These are phyloP conservation scores for Serinus canaria DNA, from an alignment of 2,113 vertebrate genomes.

Conservation along the genomic window DNA sequence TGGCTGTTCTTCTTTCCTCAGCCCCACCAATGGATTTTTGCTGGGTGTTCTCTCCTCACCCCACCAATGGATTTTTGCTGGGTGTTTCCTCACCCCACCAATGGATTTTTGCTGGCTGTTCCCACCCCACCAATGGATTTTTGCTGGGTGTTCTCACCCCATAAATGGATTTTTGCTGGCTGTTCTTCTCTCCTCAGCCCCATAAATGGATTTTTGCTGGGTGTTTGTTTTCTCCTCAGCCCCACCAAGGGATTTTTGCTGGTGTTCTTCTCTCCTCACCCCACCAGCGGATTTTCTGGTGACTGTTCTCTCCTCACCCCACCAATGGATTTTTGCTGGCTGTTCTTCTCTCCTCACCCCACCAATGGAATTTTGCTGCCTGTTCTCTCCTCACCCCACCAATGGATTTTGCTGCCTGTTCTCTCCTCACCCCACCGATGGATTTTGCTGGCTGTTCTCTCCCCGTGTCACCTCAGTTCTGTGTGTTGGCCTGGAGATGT, in stretches of 20 bases:
- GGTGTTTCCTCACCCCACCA: background rate
- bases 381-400: too few relatives aligned
- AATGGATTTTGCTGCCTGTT: background rate
- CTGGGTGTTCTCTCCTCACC: background rate
- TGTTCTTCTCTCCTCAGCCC: background rate
- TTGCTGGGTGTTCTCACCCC: background rate
- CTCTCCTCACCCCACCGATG: too few relatives aligned
- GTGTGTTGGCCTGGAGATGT: background rate
- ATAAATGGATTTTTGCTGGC: too few relatives aligned
- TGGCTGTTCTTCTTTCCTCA: too few relatives aligned
- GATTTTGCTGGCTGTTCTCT: rapidly evolving
- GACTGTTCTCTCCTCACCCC: background rate
- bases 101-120: too few relatives aligned
- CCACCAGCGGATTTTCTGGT: too few relatives aligned
- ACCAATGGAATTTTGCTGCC: too few relatives aligned
- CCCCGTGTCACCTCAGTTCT: background rate
- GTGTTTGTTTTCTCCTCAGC: background rate
- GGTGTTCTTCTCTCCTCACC: background rate
- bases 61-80: too few relatives aligned
- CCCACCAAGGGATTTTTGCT: too few relatives aligned
- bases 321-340: too few relatives aligned
- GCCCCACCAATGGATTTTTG: background rate
- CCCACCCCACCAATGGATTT: background rate
- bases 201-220: too few relatives aligned
- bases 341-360: too few relatives aligned